These are phyloP conservation scores for Drosophila tropicalis DNA, from an alignment of 1,140 invertebrate genomes.

Conservation along the genomic window DNA sequence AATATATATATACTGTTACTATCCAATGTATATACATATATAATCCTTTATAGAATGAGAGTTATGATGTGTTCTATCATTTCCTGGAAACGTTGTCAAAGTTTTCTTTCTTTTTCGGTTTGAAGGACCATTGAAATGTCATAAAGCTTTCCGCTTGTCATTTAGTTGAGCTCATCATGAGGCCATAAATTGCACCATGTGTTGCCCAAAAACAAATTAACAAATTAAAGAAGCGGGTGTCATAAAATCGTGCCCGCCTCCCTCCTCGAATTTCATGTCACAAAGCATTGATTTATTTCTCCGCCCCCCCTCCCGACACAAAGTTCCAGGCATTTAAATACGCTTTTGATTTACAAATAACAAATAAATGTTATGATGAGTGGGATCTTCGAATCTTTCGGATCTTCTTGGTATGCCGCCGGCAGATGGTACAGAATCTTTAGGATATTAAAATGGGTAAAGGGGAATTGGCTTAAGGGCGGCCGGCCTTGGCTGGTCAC, in stretches of 20 bases:
- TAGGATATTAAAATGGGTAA: conserved; percentile 15
- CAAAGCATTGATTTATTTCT: conserved; percentile 72
- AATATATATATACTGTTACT: conserved; percentile 19
- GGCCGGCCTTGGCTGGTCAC: conserved; percentile 62
- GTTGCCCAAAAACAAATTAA: conserved; percentile 75
- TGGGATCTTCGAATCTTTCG: conserved; percentile 57
- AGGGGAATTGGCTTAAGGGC: conserved; percentile 19
- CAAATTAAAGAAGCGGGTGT: conserved; percentile 79
- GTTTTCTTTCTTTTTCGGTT: conserved; percentile 8
- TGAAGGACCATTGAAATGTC: conserved; percentile 48
- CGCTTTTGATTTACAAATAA: conserved; percentile 79
- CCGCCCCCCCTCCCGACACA: conserved; percentile 23
- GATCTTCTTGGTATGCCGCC: conserved; percentile 63
- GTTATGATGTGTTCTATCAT: conserved; percentile 37
- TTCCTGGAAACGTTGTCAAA: conserved; percentile 55
- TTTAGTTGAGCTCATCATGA: conserved; percentile 45
- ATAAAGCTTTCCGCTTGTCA: conserved; percentile 61
- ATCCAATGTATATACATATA: conserved; percentile 23
- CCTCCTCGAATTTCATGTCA: conserved; percentile 69
- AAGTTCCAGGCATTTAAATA: conserved; percentile 65
- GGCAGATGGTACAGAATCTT: conserved; percentile 42
- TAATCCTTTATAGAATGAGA: conserved; percentile 39
- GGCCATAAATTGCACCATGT: conserved; percentile 67
- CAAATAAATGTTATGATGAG: conserved; percentile 80
- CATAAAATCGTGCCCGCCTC: conserved; percentile 57